Percentiles rank a stretch among this genome's conserved stretches.
phyloP scores from a whole-genome alignment of 2,797 vertebrate species.

The Falco rusticolus region DNA sequence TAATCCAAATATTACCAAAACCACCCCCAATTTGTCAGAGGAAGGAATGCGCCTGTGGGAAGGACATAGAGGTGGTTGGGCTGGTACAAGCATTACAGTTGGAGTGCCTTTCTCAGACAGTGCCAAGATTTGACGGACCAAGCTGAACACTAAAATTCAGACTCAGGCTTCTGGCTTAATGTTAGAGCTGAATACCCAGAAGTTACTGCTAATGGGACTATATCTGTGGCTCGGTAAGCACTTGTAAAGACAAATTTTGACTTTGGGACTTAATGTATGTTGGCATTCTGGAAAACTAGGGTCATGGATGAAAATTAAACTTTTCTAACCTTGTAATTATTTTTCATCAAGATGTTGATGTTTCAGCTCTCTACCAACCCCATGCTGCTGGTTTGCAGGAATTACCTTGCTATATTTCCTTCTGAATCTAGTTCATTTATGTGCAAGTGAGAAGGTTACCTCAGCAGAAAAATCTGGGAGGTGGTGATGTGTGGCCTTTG shows the following conservation, averaged over 20 bases:
- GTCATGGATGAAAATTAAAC: neutral
- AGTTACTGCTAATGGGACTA: neutral
- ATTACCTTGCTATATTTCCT: neutral
- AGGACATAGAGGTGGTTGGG: neutral
- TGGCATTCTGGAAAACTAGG: neutral
- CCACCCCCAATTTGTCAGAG: neutral
- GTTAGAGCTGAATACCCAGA: neutral
- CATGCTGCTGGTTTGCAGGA: neutral
- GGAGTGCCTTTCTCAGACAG: neutral
- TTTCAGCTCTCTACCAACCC: neutral
- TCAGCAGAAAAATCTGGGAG: neutral
- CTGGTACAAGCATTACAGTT: neutral
- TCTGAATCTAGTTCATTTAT: neutral
- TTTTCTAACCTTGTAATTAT: neutral
- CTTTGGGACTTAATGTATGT: neutral
- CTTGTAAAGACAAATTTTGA: neutral
- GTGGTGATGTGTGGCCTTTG: neutral
- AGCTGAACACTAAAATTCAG: neutral
- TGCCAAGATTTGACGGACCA: neutral
- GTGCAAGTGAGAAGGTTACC: neutral
- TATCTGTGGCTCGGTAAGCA: neutral
- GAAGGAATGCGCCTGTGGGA: neutral
- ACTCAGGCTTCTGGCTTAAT: neutral
- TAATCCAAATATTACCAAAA: neutral
- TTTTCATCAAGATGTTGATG: neutral